Evolutionary conservation across 2,888 invertebrate species (phyloP), one percentile per base, ranked within the genome.

Genomic region (Teinopalpus imperialis): DNA sequence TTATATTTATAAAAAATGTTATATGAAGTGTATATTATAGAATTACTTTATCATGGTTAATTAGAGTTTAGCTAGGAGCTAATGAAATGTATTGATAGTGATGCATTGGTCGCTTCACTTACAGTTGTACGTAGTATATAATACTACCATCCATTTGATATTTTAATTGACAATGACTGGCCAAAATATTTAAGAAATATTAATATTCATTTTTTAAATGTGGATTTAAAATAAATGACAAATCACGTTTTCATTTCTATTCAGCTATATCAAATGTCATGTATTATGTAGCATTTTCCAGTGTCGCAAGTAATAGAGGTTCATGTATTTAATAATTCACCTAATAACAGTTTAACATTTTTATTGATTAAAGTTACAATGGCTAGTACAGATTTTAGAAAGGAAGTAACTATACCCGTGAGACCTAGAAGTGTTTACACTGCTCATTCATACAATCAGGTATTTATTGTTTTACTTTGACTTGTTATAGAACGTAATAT

Each of bases 361-460:
- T 74, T 74, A 72, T 73, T 71, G 72, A 74, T 35, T 35, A 40
- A 77, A 66, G 70, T 71, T 72, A 76, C 69, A 76, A 89, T 89
- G 89, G 86, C 87, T 67, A 83, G 71, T 63, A 65, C 83, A 71
- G 89, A 89, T 69, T 87, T 80, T 75, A 76, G 88, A 63, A 88
- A 88, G 63, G 87, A 89, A 55, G 75, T 74, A 52, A 69, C 71
- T 47, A 80, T 87, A 69, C 83, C 90, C 21, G 89, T 91, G 56
- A 90, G 93, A 53, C 92, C 92, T 5, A 88, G 93, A 57, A 93
- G 93, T 74, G 91, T 93, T 43, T 93, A 93, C 63, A 92, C 93
- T 32, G 90, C 92, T 43, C 93, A 92, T 70, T 92, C 92, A 32
- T 92, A 92, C 69, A 87, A 90, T 60, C 89, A 89, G 83, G 89